Conservation (phyloP, 2,888 invertebrate genomes). For the Rhodophaea formosa region DNA sequence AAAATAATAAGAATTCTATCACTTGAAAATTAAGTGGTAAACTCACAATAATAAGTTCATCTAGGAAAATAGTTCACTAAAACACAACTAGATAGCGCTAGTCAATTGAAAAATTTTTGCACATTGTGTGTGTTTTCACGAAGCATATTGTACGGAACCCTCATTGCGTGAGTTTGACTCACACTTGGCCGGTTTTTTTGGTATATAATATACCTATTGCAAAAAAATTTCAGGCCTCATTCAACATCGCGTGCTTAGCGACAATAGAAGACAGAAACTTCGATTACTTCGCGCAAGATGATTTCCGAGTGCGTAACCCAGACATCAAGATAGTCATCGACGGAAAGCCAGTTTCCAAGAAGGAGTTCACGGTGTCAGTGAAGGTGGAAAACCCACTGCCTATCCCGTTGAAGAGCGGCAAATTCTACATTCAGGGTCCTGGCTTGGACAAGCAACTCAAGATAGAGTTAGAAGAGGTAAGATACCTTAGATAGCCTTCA, state of each 20-base stretch:
- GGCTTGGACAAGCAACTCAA: conserved; percentile 88
- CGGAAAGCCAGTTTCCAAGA: conserved; percentile 74
- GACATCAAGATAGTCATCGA: conserved; percentile 89
- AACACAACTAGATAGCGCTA: no score
- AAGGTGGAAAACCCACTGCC: conserved; percentile 91
- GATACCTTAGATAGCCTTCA: no score
- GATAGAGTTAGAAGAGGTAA: conserved; percentile 84
- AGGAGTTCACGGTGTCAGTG: conserved; percentile 82
- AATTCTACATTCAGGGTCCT: conserved; percentile 91
- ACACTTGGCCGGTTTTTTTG: no score
- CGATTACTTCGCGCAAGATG: conserved; percentile 94
- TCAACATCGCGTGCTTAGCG: conserved; percentile 91
- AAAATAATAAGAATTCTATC: no score
- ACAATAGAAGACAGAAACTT: conserved; percentile 90
- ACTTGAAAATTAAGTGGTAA: no score
- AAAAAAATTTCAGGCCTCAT: conserved; percentile 79
- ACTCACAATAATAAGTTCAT: no score
- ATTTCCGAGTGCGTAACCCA: conserved; percentile 93
- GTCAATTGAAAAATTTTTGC: no score
- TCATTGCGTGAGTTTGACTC: no score
- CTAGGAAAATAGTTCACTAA: no score
- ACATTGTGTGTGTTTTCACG: no score
- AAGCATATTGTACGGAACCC: no score
- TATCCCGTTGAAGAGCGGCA: conserved; percentile 86
- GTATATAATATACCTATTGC: no score